Base-by-base conservation (phyloP, 1,140 invertebrate species). In the Drosophila persimilis region DNA sequence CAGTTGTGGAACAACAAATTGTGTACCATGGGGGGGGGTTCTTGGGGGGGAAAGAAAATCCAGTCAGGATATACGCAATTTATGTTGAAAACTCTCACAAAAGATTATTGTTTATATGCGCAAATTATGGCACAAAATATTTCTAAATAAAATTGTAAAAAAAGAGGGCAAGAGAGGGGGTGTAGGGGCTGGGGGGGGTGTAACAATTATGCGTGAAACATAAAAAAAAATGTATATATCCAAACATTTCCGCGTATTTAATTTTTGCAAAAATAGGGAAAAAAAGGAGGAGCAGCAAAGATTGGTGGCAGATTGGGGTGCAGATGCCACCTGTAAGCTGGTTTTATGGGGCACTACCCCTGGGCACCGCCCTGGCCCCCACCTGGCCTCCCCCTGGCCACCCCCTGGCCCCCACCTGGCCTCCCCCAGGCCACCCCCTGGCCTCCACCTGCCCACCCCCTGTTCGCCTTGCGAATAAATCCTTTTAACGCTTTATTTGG, bases 401-500 rank as follows among this genome's bases (percentile, higher is more conserved):
- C 17, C 17, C 17, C 17, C 17, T 17, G 17, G 17, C 17, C 17
- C 0, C 17, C 17, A 1, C 1, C 17, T 17, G 17, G 17, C 17
- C 17, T 0, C 17, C 15, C 15, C 15, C 0, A 15, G 15, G 15
- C 15, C 15, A 15, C 1, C 17, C 17, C 17, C 17, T 1, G 1
- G 17, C 17, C 17, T 0, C 17, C 31, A 8, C 8, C 3, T 1
- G 9, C 0, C 11, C 9, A 1, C 3, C 8, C 8, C 9, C 9
- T 11, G 35, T 13, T 1, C 64, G 62, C 67, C 51, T 57, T 54
- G 64, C 61, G 51, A 62, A 72, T 76, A 86, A 86, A 86, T 88
- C 78, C 83, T 88, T 88, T 86, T 86, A 79, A 71, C 83, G 83
- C 78, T 88, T 86, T 86, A 88, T 88, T 70, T 88, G 71, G 75